phyloP scores from a whole-genome alignment of 1,140 invertebrate genomes.

The Diorhabda carinulata region DNA sequence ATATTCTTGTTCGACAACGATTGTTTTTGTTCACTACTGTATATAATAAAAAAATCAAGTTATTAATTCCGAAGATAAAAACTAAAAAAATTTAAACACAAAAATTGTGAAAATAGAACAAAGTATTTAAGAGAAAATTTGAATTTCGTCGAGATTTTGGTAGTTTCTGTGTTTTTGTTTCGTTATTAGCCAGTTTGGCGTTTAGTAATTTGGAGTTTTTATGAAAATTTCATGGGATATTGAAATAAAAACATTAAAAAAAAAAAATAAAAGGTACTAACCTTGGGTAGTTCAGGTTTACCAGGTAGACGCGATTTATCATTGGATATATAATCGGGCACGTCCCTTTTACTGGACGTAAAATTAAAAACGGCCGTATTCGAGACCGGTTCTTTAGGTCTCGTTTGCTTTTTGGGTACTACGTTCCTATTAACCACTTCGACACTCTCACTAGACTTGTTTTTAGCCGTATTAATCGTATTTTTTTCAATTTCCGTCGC shows the following conservation, averaged over 20 bases:
- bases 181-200: too few species aligned
- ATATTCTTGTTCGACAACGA: too few species aligned
- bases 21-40: too few species aligned
- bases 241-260: neutral
- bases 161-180: too few species aligned
- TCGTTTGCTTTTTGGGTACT: constrained; percentile 33
- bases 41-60: too few species aligned
- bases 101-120: too few species aligned
- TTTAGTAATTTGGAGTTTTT: too few species aligned
- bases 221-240: too few species aligned
- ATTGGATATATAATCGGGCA: constrained; percentile 87
- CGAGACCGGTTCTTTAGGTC: constrained; percentile 49
- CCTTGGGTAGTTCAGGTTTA: constrained; percentile 67
- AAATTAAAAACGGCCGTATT: constrained; percentile 82
- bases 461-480: constrained; percentile 65
- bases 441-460: constrained; percentile 53
- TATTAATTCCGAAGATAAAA: too few species aligned
- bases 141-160: too few species aligned
- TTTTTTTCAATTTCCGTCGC: constrained; percentile 68
- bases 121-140: too few species aligned
- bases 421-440: constrained; percentile 37
- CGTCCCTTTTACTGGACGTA: constrained; percentile 67
- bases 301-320: constrained; percentile 70
- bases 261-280: constrained; percentile 44
- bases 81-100: too few species aligned